Evolutionary conservation across 2,888 invertebrate species (phyloP).

Genomic region (Tenthredo notha): DNA sequence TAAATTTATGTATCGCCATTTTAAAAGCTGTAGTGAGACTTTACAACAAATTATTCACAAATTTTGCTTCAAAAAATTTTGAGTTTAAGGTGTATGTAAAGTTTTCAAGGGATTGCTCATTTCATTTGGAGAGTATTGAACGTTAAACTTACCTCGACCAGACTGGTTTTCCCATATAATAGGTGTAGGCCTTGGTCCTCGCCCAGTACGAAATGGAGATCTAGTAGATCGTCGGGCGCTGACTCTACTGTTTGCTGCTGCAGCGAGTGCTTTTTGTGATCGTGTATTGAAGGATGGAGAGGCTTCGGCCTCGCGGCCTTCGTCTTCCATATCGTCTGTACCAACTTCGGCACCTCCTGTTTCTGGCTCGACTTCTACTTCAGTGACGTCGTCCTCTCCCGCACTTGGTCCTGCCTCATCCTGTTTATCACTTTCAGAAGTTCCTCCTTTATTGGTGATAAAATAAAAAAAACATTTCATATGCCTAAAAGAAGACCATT

Average conservation of each 20-base stretch:
- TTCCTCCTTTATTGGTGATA: slow-evolving; percentile 79
- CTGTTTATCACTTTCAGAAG: slow-evolving; percentile 83
- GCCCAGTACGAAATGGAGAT: slow-evolving; percentile 73
- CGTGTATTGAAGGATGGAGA: slow-evolving; percentile 82
- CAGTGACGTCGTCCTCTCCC: slow-evolving; percentile 69
- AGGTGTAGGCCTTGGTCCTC: slow-evolving; percentile 81
- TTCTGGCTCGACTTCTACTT: slow-evolving; percentile 68
- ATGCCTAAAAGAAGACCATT: background rate
- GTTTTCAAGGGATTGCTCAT: background rate
- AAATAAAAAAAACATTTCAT: background rate
- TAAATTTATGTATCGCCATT: background rate
- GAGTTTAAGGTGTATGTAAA: background rate
- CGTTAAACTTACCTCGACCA: slow-evolving; percentile 62
- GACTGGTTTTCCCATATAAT: slow-evolving; percentile 82
- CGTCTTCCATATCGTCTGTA: slow-evolving; percentile 80
- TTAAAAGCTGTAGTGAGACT: background rate
- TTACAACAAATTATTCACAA: background rate
- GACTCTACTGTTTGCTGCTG: slow-evolving; percentile 62
- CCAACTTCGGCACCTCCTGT: slow-evolving; percentile 77
- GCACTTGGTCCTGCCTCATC: slow-evolving; percentile 69
- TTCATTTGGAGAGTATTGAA: background rate
- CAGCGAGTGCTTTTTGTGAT: slow-evolving; percentile 64
- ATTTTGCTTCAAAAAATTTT: background rate
- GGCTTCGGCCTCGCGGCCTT: slow-evolving; percentile 92
- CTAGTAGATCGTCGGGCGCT: slow-evolving; percentile 72